These are phyloP conservation scores for Xylota sylvarum DNA, from an alignment of 2,888 invertebrate species.

Conservation along the genomic window DNA sequence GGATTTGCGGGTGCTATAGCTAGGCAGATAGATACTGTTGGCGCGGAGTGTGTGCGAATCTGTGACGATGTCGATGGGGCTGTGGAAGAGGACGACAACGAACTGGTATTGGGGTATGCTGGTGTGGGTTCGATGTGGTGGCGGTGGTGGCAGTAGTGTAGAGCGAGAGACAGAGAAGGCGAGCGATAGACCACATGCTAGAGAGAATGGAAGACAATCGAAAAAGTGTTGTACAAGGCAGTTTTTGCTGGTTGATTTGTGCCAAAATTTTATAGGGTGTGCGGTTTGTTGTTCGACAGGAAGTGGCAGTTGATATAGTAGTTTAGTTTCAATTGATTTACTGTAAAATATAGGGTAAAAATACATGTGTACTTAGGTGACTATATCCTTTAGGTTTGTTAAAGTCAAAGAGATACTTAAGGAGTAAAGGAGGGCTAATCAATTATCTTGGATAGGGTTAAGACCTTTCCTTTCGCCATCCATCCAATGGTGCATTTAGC, in stretches of 20 bases:
- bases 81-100: slow-evolving; percentile 18
- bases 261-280: slow-evolving; percentile 61
- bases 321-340: too few relatives aligned
- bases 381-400: too few relatives aligned
- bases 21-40: slow-evolving; percentile 37
- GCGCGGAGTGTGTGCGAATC: slow-evolving; percentile 47
- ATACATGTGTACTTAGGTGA: too few relatives aligned
- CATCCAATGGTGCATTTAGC: too few relatives aligned
- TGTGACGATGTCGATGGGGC: slow-evolving; percentile 56
- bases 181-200: slow-evolving; percentile 48
- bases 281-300: not conserved
- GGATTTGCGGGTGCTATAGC: slow-evolving; percentile 47
- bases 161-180: slow-evolving; percentile 39
- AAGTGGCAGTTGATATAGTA: not conserved
- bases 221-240: slow-evolving; percentile 69
- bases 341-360: too few relatives aligned
- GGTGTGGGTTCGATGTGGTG: slow-evolving; percentile 56
- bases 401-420: too few relatives aligned
- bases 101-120: slow-evolving; percentile 48
- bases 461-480: too few relatives aligned
- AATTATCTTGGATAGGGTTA: too few relatives aligned
- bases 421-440: too few relatives aligned
- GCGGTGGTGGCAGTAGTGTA: not conserved
- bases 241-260: slow-evolving; percentile 64
- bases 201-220: slow-evolving; percentile 68